Percentiles rank a stretch among this genome's conserved stretches.
Conservation (phyloP, 2,113 vertebrate species). For the Bettongia penicillata region DNA sequence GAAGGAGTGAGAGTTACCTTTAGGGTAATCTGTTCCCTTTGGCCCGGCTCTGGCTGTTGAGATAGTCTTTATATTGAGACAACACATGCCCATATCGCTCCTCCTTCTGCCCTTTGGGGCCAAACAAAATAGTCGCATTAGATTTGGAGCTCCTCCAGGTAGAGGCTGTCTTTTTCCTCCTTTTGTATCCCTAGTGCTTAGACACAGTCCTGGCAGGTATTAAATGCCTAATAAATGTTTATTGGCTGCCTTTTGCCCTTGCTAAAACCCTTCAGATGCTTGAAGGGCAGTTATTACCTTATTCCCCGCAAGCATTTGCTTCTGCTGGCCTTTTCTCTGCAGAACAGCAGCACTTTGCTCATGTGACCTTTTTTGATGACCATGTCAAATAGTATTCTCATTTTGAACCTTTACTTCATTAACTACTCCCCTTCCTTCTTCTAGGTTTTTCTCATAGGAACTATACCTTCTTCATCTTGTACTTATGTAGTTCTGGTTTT, state of each 20-base stretch:
- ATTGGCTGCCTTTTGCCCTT: too few relatives aligned
- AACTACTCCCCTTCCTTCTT: background rate
- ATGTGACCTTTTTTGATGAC: background rate
- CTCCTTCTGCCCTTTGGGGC: background rate
- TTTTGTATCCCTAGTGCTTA: background rate
- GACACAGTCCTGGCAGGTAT: background rate
- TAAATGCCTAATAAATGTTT: background rate
- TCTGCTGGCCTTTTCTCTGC: too few relatives aligned
- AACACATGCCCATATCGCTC: too few relatives aligned
- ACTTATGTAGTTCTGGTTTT: background rate
- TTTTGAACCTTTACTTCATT: background rate
- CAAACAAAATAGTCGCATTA: background rate
- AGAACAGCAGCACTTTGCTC: background rate
- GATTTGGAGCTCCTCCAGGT: too few relatives aligned
- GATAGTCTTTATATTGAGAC: background rate
- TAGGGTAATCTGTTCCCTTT: background rate
- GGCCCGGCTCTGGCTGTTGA: background rate
- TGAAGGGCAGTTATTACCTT: too few relatives aligned
- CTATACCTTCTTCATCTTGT: too few relatives aligned
- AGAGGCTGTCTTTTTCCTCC: too few relatives aligned
- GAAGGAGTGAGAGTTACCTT: background rate
- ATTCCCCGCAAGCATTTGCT: too few relatives aligned
- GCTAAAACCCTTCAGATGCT: too few relatives aligned
- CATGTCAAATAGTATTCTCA: background rate
- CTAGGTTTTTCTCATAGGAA: background rate